Evolutionary conservation across 2,797 vertebrate species (phyloP).

Genomic region (Sebastes itinus): DNA sequence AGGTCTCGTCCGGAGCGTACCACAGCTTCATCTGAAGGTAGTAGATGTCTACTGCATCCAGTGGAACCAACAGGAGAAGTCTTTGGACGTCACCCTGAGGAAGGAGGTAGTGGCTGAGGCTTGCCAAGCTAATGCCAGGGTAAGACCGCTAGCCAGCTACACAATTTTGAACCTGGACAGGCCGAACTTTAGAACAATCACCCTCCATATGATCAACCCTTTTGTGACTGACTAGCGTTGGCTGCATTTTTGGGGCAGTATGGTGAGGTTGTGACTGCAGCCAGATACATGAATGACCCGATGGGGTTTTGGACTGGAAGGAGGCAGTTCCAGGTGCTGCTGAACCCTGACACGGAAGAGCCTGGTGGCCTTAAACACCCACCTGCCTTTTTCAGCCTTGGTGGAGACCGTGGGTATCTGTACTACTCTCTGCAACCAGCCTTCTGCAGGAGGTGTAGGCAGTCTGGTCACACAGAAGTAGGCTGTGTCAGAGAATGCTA

Average conservation of each 20-base stretch:
- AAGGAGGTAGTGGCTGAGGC: neutral
- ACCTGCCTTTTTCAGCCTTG: neutral
- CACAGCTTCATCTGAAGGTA: neutral
- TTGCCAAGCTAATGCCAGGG: neutral
- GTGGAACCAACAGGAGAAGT: neutral
- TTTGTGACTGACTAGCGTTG: too few species aligned
- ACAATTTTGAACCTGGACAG: neutral
- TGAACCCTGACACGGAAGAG: neutral
- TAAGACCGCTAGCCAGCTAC: neutral
- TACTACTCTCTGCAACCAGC: neutral
- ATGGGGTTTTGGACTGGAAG: neutral
- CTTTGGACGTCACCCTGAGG: neutral
- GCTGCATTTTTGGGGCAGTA: too few species aligned
- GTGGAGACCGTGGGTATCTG: neutral
- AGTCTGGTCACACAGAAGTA: neutral
- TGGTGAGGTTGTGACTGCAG: too few species aligned
- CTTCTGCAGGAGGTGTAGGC: neutral
- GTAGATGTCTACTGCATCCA: neutral
- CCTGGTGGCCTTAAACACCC: neutral
- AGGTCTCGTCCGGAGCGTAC: neutral
- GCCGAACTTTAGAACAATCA: neutral
- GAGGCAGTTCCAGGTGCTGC: neutral
- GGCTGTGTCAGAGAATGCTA: too few species aligned
- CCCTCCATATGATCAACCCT: too few species aligned
- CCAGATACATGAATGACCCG: neutral